phyloP scores from a whole-genome alignment of 2,888 invertebrate genomes.

The Eilema caniola region DNA sequence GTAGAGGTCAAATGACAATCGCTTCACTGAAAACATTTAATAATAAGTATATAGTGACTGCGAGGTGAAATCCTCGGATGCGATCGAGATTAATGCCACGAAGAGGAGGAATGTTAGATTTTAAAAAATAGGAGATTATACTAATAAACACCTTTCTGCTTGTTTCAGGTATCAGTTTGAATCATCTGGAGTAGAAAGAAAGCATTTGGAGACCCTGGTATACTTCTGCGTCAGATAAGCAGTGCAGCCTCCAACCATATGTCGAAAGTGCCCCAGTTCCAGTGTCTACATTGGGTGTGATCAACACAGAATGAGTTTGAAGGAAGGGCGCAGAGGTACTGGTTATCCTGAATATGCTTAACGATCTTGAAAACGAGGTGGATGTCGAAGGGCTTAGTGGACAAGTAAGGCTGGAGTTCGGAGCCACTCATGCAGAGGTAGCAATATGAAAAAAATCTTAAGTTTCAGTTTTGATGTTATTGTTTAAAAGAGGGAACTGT shows the following conservation, averaged over 20 bases:
- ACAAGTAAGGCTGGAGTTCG: conserved; percentile 94
- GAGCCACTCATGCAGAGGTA: conserved; percentile 91
- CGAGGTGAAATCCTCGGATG: no score
- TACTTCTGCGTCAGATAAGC: not conserved
- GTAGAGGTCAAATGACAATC: no score
- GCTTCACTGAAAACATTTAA: no score
- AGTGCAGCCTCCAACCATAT: not conserved
- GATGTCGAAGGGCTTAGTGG: conserved; percentile 94
- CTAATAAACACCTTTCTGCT: not conserved
- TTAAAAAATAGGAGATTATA: not conserved
- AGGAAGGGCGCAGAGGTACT: not conserved
- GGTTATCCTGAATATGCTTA: conserved; percentile 97
- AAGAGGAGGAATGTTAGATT: no score
- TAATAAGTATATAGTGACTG: no score
- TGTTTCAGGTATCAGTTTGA: not conserved
- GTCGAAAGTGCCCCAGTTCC: not conserved
- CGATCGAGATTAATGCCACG: no score
- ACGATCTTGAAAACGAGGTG: conserved; percentile 96
- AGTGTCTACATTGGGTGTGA: not conserved
- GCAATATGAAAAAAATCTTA: conserved; percentile 85
- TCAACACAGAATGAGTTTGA: not conserved
- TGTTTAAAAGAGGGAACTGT: conserved; percentile 22
- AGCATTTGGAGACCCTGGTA: not conserved
- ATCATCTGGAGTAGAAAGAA: not conserved
- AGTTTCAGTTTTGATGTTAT: conserved; percentile 48